These are phyloP conservation scores for Drosophila jambulina DNA, from an alignment of 1,140 invertebrate genomes.

Conservation along the genomic window DNA sequence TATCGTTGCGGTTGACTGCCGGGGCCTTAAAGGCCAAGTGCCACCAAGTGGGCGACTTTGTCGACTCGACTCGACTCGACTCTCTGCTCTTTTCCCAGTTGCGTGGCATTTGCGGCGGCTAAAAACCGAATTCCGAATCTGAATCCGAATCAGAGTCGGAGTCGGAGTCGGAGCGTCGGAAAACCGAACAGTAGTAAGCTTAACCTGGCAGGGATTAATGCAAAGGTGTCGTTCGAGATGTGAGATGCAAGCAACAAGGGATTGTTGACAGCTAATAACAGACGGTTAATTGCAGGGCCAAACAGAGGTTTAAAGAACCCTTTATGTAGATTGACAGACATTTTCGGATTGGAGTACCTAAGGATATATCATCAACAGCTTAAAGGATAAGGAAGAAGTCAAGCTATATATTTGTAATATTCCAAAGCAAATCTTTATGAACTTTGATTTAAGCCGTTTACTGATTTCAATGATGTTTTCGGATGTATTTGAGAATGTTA, in stretches of 20 bases:
- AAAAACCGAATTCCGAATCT: conserved; percentile 12
- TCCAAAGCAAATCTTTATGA: background rate
- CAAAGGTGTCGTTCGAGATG: conserved; percentile 15
- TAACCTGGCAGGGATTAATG: conserved; percentile 11
- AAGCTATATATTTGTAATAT: background rate
- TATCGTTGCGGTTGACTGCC: conserved; percentile 18
- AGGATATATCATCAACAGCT: background rate
- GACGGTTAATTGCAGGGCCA: background rate
- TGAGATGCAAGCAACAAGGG: conserved; percentile 5
- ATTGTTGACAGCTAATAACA: conserved; percentile 12
- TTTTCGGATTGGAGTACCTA: background rate
- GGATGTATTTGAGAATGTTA: background rate
- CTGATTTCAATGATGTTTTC: background rate
- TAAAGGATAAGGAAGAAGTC: background rate
- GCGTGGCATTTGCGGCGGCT: conserved; percentile 40
- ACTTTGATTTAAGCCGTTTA: background rate
- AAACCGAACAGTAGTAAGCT: conserved; percentile 16
- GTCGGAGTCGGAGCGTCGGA: background rate
- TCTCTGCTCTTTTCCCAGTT: conserved; percentile 31
- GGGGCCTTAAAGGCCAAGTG: conserved; percentile 41
- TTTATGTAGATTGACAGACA: background rate
- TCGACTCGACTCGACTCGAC: background rate
- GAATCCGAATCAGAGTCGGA: background rate
- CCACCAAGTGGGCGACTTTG: conserved; percentile 28
- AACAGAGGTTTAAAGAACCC: background rate